These are phyloP conservation scores for Scaptomyza montana DNA, from an alignment of 1,140 invertebrate species.

Conservation along the genomic window DNA sequence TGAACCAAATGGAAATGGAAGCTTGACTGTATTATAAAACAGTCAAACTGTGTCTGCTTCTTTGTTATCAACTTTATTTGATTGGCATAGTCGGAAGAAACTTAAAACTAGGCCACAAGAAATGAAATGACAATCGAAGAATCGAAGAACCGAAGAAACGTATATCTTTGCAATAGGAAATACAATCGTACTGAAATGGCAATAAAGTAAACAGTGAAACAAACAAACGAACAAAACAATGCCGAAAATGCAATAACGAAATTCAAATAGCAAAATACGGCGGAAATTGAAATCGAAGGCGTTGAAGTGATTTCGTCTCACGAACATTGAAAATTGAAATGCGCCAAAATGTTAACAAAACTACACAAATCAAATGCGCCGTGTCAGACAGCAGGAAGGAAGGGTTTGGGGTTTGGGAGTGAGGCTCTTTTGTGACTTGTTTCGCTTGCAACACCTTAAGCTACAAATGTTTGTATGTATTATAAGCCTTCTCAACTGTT, in stretches of 20 bases:
- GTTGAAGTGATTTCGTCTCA: constrained; percentile 82
- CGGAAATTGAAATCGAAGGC: constrained; percentile 82
- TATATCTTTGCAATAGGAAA: background rate
- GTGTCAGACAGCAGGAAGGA: background rate
- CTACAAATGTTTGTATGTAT: constrained; percentile 38
- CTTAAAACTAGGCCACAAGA: background rate
- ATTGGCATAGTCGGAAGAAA: background rate
- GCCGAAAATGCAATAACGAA: constrained; percentile 66
- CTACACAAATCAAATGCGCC: constrained; percentile 5
- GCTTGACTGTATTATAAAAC: no score
- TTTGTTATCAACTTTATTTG: background rate
- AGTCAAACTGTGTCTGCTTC: no score
- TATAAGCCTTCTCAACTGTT: background rate
- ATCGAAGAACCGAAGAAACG: background rate
- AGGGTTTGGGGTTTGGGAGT: no score
- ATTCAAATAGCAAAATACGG: constrained; percentile 70
- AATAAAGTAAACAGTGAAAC: constrained; percentile 29
- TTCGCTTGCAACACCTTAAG: constrained; percentile 4
- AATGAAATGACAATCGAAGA: background rate
- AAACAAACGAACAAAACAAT: constrained; percentile 34
- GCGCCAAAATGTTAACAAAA: constrained; percentile 53
- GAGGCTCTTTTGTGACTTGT: background rate
- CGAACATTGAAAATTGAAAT: constrained; percentile 76
- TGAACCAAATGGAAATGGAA: no score
- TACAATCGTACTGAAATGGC: constrained; percentile 18